Evolutionary conservation across 2,797 vertebrate genomes (phyloP).

Genomic region (Gambusia yucatana): DNA sequence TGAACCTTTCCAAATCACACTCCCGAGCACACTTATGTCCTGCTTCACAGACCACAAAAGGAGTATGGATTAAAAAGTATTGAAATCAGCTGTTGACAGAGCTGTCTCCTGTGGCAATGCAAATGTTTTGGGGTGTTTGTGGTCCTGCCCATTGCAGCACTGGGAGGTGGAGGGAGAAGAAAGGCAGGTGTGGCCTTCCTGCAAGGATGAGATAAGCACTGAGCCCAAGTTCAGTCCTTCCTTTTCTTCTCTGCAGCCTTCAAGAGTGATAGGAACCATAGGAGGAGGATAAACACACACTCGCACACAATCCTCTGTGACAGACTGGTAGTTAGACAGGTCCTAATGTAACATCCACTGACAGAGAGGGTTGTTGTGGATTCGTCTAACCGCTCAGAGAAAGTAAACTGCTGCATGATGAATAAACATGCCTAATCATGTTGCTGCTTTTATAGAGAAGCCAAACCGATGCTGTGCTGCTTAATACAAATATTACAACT

Average conservation of each 20-base stretch:
- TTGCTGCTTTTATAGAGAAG: constrained; percentile 14
- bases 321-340: constrained; percentile 28
- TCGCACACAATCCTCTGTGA: constrained; percentile 21
- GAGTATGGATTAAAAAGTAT: constrained; percentile 56
- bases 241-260: constrained; percentile 55
- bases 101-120: constrained; percentile 44
- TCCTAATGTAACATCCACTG: constrained; percentile 42
- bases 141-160: constrained; percentile 31
- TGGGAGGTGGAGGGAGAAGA: constrained; percentile 27
- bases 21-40: constrained; percentile 35
- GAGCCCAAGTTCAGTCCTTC: constrained; percentile 51
- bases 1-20: constrained; percentile 13
- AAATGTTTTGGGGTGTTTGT: constrained; percentile 28
- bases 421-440: constrained; percentile 43
- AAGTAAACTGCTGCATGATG: constrained; percentile 41
- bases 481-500: constrained; percentile 21
- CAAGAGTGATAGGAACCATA: constrained; percentile 60
- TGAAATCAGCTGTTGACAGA: constrained; percentile 59
- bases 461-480: constrained; percentile 24
- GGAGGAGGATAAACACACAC: constrained; percentile 29
- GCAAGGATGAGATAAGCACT: constrained; percentile 68
- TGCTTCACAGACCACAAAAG: constrained; percentile 30
- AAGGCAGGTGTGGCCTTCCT: constrained; percentile 58
- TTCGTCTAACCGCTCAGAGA: constrained; percentile 33
- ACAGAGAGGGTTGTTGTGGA: constrained; percentile 36